Evolutionary conservation across 2,113 vertebrate species (phyloP).

Genomic region (Psammodynastes pulverulentus): DNA sequence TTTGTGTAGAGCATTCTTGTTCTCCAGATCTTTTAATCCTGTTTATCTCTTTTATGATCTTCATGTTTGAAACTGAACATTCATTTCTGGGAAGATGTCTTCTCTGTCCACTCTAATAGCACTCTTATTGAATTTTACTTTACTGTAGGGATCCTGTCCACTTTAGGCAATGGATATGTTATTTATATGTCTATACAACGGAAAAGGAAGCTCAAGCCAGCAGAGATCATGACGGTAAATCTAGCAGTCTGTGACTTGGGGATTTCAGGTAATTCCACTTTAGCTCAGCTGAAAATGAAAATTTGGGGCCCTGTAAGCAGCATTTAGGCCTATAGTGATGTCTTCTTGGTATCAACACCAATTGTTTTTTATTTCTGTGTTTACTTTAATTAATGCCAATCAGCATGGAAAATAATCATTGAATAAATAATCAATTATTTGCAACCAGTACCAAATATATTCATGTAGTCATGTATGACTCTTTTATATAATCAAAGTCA

Average conservation of each 20-base stretch:
- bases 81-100: background rate
- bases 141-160: slow-evolving; percentile 83
- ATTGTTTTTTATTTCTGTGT: background rate
- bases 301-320: background rate
- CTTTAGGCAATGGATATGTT: slow-evolving; percentile 90
- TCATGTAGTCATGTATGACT: background rate
- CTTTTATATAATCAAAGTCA: background rate
- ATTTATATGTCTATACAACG: slow-evolving; percentile 83
- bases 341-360: background rate
- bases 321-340: background rate
- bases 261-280: slow-evolving; percentile 82
- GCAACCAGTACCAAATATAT: background rate
- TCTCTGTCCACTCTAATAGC: background rate
- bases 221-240: slow-evolving; percentile 94
- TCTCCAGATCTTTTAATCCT: background rate
- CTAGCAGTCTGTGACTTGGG: slow-evolving; percentile 92
- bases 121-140: background rate
- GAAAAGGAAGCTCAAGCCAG: slow-evolving; percentile 89
- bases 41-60: background rate
- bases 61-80: background rate
- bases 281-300: background rate
- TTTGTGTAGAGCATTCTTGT: background rate
- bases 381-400: background rate
- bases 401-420: background rate
- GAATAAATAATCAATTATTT: background rate